A percentile compares a stretch with the other conserved stretches of the same genome.
phyloP scores from a whole-genome alignment of 2,797 vertebrate species.

The Poecilia velifera region DNA sequence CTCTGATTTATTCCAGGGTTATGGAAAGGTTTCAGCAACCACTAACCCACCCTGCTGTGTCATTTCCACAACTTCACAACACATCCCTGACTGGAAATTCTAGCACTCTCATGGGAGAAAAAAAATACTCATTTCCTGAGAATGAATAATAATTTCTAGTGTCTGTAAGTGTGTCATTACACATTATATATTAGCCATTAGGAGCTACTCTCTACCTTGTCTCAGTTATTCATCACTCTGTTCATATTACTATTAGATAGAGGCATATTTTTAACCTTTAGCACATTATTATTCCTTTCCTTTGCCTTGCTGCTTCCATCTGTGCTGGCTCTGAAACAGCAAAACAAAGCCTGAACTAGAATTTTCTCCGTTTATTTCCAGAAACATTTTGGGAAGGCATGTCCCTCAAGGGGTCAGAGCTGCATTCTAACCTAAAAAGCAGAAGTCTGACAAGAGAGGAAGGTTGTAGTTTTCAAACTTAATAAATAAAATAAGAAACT shows the following conservation, averaged over 20 bases:
- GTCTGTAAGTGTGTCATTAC: conserved; percentile 16
- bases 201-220: not conserved
- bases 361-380: conserved; percentile 36
- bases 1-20: conserved; percentile 26
- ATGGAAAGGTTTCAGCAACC: conserved; percentile 41
- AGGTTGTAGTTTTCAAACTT: conserved; percentile 25
- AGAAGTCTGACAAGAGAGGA: conserved; percentile 35
- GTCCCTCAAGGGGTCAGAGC: conserved; percentile 27
- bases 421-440: conserved; percentile 47
- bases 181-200: conserved; percentile 17
- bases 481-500: not conserved
- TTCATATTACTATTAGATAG: conserved; percentile 2
- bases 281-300: conserved; percentile 1
- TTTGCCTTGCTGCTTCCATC: conserved; percentile 13
- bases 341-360: conserved; percentile 32
- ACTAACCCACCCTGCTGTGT: conserved; percentile 29
- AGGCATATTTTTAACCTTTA: not conserved
- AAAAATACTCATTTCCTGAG: conserved; percentile 28
- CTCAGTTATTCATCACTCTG: not conserved
- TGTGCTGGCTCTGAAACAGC: conserved; percentile 36
- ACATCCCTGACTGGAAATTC: conserved; percentile 35
- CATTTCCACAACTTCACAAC: conserved; percentile 40
- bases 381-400: conserved; percentile 39
- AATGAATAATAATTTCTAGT: conserved; percentile 1
- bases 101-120: conserved; percentile 15